phyloP scores from a whole-genome alignment of 1,140 invertebrate species.

The Zelostemma sp. region DNA sequence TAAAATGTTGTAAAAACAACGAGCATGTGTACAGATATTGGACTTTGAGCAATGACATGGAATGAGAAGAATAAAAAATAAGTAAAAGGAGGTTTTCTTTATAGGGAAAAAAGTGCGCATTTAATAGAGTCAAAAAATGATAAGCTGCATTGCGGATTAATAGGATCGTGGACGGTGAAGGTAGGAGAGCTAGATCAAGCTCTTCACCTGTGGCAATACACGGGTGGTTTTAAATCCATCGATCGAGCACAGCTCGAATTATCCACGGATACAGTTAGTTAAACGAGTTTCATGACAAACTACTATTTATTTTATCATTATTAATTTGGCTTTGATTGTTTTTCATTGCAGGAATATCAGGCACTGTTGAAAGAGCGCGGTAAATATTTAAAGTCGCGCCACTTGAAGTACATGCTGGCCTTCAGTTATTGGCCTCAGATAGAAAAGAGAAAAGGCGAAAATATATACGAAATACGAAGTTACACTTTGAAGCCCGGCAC shows the following conservation, averaged over 20 bases:
- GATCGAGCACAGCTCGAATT: constrained; percentile 79
- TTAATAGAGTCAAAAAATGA: constrained; percentile 81
- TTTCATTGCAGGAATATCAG: constrained; percentile 77
- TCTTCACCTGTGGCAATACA: constrained; percentile 94
- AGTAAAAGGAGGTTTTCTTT: no score
- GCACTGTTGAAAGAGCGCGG: constrained; percentile 85
- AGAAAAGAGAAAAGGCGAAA: constrained; percentile 77
- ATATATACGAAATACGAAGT: constrained; percentile 95
- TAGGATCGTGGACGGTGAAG: constrained; percentile 90
- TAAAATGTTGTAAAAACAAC: no score
- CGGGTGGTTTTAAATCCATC: constrained; percentile 90
- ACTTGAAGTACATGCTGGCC: constrained; percentile 92
- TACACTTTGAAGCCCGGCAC: constrained; percentile 94
- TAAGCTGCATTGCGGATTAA: constrained; percentile 80
- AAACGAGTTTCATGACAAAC: no score
- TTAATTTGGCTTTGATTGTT: no score
- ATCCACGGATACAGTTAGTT: constrained; percentile 77
- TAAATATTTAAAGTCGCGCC: constrained; percentile 86
- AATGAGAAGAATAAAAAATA: no score
- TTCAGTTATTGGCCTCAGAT: constrained; percentile 92
- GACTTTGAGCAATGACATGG: no score
- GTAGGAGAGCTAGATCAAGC: constrained; percentile 98
- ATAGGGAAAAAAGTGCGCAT: constrained; percentile 85
- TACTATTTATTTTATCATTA: no score
- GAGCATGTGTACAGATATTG: no score